Base-by-base conservation (phyloP, 2,797 vertebrate genomes). In the Allobates femoralis region DNA sequence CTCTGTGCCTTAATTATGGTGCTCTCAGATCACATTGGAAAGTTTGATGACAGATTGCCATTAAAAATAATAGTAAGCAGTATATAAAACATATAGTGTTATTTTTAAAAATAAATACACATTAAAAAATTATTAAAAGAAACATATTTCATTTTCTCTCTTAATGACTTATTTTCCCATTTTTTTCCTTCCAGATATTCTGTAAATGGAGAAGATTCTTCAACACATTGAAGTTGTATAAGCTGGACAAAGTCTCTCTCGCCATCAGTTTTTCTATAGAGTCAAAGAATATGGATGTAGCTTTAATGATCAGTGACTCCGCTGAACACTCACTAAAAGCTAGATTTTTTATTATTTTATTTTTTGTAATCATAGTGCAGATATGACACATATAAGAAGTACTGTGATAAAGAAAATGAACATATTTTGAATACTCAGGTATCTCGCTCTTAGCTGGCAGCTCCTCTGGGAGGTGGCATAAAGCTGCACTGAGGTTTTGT, bases 341-440 rank as follows among this genome's bases (percentile, higher is more conserved):
- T 89, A 91, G 92, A 90, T 89, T 85, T 89, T 91, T 90, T 91
- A 90, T 93, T 92, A 93, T 89, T 89, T 89, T 84, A 88, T 80
- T 89, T 90, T 91, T 79, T 93, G 89, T 91, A 92, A 91, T 84
- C 87, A 89, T 91, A 91, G 91, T 94, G 93, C 94, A 94, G 93
- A 95, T 95, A 94, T 93, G 93, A 76, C 21, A 83, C 92, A 90
- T 96, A 94, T 92, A 92, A 96, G 94, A 95, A 94, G 94, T 94
- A 94, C 93, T 93, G 91, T 92, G 91, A 90, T 92, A 94, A 95
- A 95, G 94, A 94, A 94, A 96, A 91, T 89, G 94, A 95, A 94
- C 96, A 96, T 95, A 90, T 95, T 92, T 94, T 92, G 94, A 96
- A 96, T 96, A 95, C 97, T 99, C 97, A 97, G 97, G 97, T 97